Base-by-base conservation (phyloP, 2,113 vertebrate genomes). In the Saguinus imperator region DNA sequence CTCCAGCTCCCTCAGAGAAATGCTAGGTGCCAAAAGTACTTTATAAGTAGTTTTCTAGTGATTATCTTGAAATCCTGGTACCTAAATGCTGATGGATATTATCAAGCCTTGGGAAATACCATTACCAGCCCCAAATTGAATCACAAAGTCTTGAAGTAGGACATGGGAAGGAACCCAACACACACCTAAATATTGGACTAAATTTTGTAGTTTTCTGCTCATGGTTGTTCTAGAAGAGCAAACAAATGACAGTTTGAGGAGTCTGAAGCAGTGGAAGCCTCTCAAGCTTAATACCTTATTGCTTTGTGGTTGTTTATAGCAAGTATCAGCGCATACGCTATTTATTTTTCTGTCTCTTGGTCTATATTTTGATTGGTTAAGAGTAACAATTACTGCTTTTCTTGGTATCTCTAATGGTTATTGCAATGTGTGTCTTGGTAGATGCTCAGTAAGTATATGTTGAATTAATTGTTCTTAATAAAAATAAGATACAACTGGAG, bases 21-120 rank as follows among this genome's bases (percentile, higher is more conserved):
- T 4, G 16, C n/a, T 5, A 81, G 68, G 32, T 52, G 35, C 66
- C 68, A 64, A 23, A 72, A 61, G 92, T 57, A 20, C 10, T 20
- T 84, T 32, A 5, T 48, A 52, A 94, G 70, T 52, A 50, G 45
- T 57, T 93, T 84, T 94, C 57, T 29, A 77, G 72, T 64, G 77
- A 95, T 96, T 10, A 1, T 61, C 87, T 93, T 73, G 40, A 89
- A 92, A 70, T 91, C 66, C 84, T 48, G 45, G 75, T 45, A 76
- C 66, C 93, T 77, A 68, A 40, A 68, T 11, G 27, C 68, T 57
- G 76, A 61, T 48, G 27, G 93, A 40, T 79, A 45, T 85, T 81
- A 57, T 58, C 29, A 57, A 57, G 27, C 32, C 43, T 80, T 48
- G 4, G 52, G 48, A 91, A 96, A 92, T 43, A 32, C 83, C 43